phyloP scores from a whole-genome alignment of 1,140 invertebrate species.

The Drosophila ogumai region DNA sequence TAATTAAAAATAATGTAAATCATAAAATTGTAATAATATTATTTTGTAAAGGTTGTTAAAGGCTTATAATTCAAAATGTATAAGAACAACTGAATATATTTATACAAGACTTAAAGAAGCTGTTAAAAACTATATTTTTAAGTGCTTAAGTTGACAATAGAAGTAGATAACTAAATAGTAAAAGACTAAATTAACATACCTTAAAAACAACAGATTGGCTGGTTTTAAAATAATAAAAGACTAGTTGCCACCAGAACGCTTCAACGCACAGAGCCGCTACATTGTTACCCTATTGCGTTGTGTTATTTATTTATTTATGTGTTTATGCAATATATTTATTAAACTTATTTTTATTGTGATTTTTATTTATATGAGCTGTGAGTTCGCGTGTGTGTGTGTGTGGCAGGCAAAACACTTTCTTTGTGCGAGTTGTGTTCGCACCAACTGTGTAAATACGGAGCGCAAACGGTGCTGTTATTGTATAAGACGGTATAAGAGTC shows the following conservation, averaged over 20 bases:
- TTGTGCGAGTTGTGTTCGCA: conserved; percentile 40
- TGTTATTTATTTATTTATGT: conserved; percentile 63
- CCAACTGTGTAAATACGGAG: conserved; percentile 76
- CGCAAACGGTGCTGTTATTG: conserved; percentile 21
- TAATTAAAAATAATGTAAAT: no score
- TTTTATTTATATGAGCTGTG: conserved; percentile 34
- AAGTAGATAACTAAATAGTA: neutral
- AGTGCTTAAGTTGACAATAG: neutral
- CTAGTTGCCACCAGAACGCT: conserved; percentile 20
- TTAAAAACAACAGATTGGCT: conserved; percentile 13
- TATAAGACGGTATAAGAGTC: conserved; percentile 25
- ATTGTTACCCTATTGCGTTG: conserved; percentile 54
- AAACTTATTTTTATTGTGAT: conserved; percentile 30
- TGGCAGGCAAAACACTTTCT: conserved; percentile 47
- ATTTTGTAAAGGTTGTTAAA: no score
- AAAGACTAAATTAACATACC: conserved; percentile 11
- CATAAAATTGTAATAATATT: no score
- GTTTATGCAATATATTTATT: conserved; percentile 79
- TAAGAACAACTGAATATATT: neutral
- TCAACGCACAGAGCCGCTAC: conserved; percentile 46
- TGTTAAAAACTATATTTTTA: neutral
- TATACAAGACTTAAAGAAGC: neutral
- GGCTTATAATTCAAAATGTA: neutral
- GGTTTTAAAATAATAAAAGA: conserved; percentile 61
- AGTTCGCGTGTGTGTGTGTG: conserved; percentile 11